Evolutionary conservation across 1,140 invertebrate species (phyloP), one percentile per base, ranked within the genome.

Genomic region (Scaptomyza montana): DNA sequence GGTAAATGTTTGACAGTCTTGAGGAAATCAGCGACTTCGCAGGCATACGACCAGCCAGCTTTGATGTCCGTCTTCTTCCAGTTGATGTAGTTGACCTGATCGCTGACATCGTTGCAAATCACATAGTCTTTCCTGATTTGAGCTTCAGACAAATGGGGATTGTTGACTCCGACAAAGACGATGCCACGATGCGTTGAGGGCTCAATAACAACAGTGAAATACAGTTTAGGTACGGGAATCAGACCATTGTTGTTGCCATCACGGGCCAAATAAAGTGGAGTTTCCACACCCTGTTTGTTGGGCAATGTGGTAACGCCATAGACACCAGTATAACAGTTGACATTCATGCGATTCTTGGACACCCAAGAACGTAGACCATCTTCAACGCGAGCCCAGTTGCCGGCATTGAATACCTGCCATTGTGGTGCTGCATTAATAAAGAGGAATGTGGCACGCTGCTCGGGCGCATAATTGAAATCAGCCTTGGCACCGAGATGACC

Each of bases 401-500:
- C 94, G 53, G 92, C 94, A 72, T 95, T 95, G 67, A 95, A 94
- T 5, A 92, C 93, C 65, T 95, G 94, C 95, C 95, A 95, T 73
- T 92, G 94, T 2, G 94, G 94, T 4, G 93, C 94, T 3, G 92
- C 93, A 78, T 95, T 96, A 8, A 94, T 93, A 80, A 94, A 95
- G 74, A 93, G 93, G 90, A 95, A 95, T 3, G 94, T 94, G n/a
- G 94, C 92, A 1, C 94, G 92, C 80, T 96, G 95, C 54, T 94
- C 93, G 10, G 93, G 90, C 0, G 93, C 94, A 69, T 93, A 95
- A 2, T 95, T 92, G 51, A 94, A 94, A 80, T 96, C 95, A 36
- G 93, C 93, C 80, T 95, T 95, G 28, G 95, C 95, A 0, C 94
- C 92, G n/a, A 96, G 91, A 76, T 96, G 95, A 21, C 95, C 95